Percentiles rank a stretch among this genome's conserved stretches.
These are phyloP conservation scores for Passer domesticus DNA, from an alignment of 2,113 vertebrate genomes.

Conservation along the genomic window DNA sequence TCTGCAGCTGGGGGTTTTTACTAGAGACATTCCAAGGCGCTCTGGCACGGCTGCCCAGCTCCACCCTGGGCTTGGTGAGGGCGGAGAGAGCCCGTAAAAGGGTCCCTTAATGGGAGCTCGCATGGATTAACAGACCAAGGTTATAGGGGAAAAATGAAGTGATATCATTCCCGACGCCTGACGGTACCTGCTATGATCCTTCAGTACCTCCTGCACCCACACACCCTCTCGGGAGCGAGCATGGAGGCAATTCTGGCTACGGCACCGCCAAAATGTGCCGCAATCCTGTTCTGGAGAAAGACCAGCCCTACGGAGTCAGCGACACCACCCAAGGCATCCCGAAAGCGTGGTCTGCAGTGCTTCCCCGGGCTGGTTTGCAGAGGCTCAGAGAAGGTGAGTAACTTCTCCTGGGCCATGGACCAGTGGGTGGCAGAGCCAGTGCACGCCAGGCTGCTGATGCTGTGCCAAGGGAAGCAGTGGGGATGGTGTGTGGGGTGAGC, in stretches of 20 bases:
- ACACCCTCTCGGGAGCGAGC: not conserved
- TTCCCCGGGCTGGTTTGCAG: not conserved
- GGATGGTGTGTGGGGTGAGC: rapidly evolving
- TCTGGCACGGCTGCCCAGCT: not conserved
- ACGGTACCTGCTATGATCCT: not conserved
- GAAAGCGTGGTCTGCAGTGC: rapidly evolving
- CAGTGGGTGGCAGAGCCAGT: not conserved
- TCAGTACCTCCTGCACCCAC: not conserved
- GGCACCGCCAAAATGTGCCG: not conserved
- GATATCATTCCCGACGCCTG: not conserved
- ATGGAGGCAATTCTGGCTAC: not conserved
- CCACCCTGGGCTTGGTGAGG: not conserved
- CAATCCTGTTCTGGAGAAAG: not conserved
- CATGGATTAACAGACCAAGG: not conserved
- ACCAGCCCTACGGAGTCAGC: not conserved
- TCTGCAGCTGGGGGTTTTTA: not conserved
- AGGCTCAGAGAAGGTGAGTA: conserved; percentile 23
- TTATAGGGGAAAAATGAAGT: not conserved
- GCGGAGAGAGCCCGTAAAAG: not conserved
- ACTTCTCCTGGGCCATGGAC: not conserved
- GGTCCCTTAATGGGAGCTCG: not conserved
- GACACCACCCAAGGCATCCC: not conserved
- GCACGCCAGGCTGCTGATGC: not conserved
- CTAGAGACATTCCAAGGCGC: not conserved
- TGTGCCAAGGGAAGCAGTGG: not conserved